Conservation (phyloP, 2,888 invertebrate species). For the Kryphioiulus occultus region DNA sequence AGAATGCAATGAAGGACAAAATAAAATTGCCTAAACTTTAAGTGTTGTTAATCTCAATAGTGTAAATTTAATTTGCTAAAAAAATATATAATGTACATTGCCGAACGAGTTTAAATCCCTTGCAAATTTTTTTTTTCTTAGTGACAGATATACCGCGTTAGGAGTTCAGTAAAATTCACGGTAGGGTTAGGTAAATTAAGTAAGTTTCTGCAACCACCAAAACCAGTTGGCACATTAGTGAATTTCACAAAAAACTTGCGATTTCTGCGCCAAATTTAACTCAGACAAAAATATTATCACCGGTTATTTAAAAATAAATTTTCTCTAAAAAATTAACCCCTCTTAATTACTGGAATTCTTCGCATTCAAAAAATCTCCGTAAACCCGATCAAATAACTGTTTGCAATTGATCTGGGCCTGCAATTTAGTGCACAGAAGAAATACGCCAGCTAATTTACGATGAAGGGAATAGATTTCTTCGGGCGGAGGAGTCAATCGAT, state of each 20-base stretch:
- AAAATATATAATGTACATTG: neutral
- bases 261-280: too few relatives aligned
- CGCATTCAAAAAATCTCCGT: constrained; percentile 64
- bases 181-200: too few relatives aligned
- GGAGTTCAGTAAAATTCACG: too few relatives aligned
- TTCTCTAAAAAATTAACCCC: too few relatives aligned
- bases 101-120: too few relatives aligned
- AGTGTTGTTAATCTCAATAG: neutral
- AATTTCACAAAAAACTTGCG: too few relatives aligned
- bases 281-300: too few relatives aligned
- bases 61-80: neutral
- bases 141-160: too few relatives aligned
- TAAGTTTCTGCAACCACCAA: too few relatives aligned
- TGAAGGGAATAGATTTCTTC: constrained; percentile 99
- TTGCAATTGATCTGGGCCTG: constrained; percentile 81
- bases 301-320: too few relatives aligned
- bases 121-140: too few relatives aligned
- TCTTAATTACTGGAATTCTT: constrained; percentile 47
- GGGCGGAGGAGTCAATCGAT: constrained; percentile 94
- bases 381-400: constrained; percentile 82
- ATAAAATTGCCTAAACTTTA: constrained; percentile 59
- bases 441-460: constrained; percentile 94
- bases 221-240: too few relatives aligned
- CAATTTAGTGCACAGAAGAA: constrained; percentile 88
- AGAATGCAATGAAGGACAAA: constrained; percentile 67